Evolutionary conservation across 2,113 vertebrate genomes (phyloP), one percentile per base, ranked within the genome.

Genomic region (Corydoras sp.): DNA sequence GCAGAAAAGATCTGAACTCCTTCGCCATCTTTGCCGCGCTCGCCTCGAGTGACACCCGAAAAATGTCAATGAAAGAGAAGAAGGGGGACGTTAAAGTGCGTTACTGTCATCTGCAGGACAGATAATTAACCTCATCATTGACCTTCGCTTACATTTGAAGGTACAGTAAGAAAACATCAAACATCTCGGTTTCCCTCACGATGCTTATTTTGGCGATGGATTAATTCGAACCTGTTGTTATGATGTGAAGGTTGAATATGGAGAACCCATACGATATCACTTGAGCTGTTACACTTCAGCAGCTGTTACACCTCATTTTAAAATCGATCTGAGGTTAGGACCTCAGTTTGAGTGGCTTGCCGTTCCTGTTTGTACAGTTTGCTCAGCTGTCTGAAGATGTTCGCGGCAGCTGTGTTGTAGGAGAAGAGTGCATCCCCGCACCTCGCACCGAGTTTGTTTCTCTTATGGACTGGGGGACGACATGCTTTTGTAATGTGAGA

Each of bases 401-500:
- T 86, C 70, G 15, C 29, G n/a, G 63, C 79, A 88, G 56, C 71
- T 13, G 64, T 35, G 77, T 64, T 65, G 70, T 78, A 54, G 35
- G 68, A 55, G 18, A 24, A 24, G 35, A 74, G 48, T 3, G 9
- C 60, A 58, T 69, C 61, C 55, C 69, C 62, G 55, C 58, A 60
- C 50, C 73, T 72, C 63, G 43, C 6, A 50, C n/a, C 48, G 50
- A 60, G 68, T 75, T 43, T 64, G 72, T 71, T 78, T 51, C 48
- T 75, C 59, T 53, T 50, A 68, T 15, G 29, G 54, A 65, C 48
- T 71, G 10, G 70, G 49, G 79, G 77, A 84, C 77, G 65, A 69
- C 85, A 85, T 82, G 80, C 81, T 83, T 79, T 62, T 32, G 88
- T 83, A 88, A 89, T 83, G 77, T 71, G 85, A 89, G 76, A 82